Evolutionary conservation across 2,888 invertebrate species (phyloP).

Genomic region (Folsomia candida): DNA sequence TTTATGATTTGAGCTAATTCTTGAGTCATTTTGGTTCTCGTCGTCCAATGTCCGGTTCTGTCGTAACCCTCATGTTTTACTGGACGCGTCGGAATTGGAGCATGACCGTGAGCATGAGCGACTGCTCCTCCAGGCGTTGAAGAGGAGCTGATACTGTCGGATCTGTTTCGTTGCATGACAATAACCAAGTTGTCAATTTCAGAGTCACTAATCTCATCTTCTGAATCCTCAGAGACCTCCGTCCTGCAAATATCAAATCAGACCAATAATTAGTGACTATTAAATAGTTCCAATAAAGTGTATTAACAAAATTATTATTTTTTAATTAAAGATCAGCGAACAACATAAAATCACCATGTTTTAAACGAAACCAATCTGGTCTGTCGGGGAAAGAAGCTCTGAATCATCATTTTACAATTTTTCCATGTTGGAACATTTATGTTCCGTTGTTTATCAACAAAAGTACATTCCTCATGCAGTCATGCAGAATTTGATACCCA

Average conservation of each 20-base stretch:
- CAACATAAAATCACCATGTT: slow-evolving; percentile 31
- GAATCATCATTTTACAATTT: slow-evolving; percentile 30
- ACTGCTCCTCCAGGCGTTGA: slow-evolving; percentile 51
- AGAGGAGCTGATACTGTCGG: slow-evolving; percentile 35
- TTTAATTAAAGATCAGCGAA: slow-evolving; percentile 16
- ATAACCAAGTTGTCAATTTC: slow-evolving; percentile 92
- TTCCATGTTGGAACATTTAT: slow-evolving; percentile 15
- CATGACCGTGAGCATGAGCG: slow-evolving; percentile 6
- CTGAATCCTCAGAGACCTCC: slow-evolving; percentile 58
- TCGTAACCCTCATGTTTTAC: slow-evolving; percentile 87
- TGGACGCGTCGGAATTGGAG: slow-evolving; percentile 55
- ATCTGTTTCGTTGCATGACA: slow-evolving; percentile 43
- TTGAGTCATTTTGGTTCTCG: slow-evolving; percentile 89
- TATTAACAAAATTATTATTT: not conserved
- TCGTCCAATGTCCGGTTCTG: slow-evolving; percentile 83
- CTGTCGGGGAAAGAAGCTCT: slow-evolving; percentile 39
- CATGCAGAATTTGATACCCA: slow-evolving; percentile 7
- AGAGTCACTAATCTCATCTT: slow-evolving; percentile 81
- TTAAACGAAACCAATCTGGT: slow-evolving; percentile 27
- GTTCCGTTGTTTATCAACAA: no score
- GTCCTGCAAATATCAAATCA: not conserved
- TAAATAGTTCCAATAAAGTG: not conserved
- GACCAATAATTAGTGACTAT: not conserved
- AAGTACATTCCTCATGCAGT: no score
- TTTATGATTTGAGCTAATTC: slow-evolving; percentile 93